These are phyloP conservation scores for Colostygia pectinataria DNA, from an alignment of 2,888 invertebrate genomes.

Conservation along the genomic window DNA sequence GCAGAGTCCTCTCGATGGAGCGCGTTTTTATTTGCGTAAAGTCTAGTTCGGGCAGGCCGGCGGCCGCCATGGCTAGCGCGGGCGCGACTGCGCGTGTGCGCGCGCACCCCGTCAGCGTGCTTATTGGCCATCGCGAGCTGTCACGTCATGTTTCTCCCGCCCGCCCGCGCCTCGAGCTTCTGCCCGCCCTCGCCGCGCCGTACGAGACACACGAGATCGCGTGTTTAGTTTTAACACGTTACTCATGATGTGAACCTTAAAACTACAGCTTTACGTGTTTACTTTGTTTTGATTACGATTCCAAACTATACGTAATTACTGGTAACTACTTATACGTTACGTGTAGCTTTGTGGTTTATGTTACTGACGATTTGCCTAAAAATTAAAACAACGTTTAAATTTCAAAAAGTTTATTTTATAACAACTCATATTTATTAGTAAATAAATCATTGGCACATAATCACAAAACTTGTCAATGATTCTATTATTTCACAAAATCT, in stretches of 20 bases:
- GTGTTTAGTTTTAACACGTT: slow-evolving; percentile 57
- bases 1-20: slow-evolving; percentile 96
- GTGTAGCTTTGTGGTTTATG: slow-evolving; percentile 5
- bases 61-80: slow-evolving; percentile 84
- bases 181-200: slow-evolving; percentile 37
- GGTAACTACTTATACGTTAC: background rate
- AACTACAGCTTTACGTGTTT: slow-evolving; percentile 63
- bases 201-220: slow-evolving; percentile 50
- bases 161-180: slow-evolving; percentile 26
- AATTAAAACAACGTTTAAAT: slow-evolving; percentile 22
- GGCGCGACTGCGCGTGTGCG: slow-evolving; percentile 74
- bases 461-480: slow-evolving; percentile 82
- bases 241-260: slow-evolving; percentile 57
- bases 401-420: slow-evolving; percentile 47
- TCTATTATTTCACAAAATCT: slow-evolving; percentile 35
- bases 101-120: slow-evolving; percentile 55
- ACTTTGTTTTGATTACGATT: slow-evolving; percentile 64
- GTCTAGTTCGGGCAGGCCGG: slow-evolving; percentile 82
- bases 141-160: slow-evolving; percentile 54
- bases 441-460: slow-evolving; percentile 83
- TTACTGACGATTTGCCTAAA: background rate
- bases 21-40: slow-evolving; percentile 94
- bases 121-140: slow-evolving; percentile 54
- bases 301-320: slow-evolving; percentile 47
- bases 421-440: slow-evolving; percentile 58